Conservation (phyloP, 37 sponge, comb jelly and placozoan species). For the Petrosia ficiformis region DNA sequence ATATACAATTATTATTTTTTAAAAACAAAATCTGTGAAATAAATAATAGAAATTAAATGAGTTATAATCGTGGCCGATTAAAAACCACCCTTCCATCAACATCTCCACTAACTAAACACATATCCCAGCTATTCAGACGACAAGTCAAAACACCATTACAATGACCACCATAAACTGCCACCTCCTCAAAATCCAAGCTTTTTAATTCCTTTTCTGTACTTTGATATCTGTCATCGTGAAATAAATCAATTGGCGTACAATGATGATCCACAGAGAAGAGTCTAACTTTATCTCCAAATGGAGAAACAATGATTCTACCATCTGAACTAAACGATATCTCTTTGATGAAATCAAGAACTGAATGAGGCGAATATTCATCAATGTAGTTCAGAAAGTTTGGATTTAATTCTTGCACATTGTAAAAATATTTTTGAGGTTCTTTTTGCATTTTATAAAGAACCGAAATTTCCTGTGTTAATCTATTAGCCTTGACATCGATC, state of each 20-base stretch:
- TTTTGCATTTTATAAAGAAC: conserved; percentile 26
- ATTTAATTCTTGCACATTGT: background rate
- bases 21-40: no score
- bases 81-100: conserved; percentile 32
- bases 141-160: conserved; percentile 40
- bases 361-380: conserved; percentile 26
- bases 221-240: conserved; percentile 27
- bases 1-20: no score
- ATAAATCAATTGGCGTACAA: conserved; percentile 35
- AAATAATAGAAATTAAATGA: no score
- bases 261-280: conserved; percentile 28
- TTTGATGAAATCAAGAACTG: conserved; percentile 41
- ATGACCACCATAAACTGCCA: background rate
- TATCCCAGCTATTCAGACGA: conserved; percentile 33
- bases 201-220: background rate
- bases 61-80: conserved; percentile 35
- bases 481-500: background rate
- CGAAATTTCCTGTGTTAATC: conserved; percentile 13
- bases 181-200: conserved; percentile 6
- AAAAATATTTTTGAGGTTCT: background rate
- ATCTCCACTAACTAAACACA: conserved; percentile 41
- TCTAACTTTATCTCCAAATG: conserved; percentile 18
- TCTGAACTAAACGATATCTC: conserved; percentile 53
- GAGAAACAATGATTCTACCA: conserved; percentile 53
- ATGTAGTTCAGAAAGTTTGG: conserved; percentile 25